Evolutionary conservation across 2,797 vertebrate genomes (phyloP).

Genomic region (Ctenosaura bakeri): DNA sequence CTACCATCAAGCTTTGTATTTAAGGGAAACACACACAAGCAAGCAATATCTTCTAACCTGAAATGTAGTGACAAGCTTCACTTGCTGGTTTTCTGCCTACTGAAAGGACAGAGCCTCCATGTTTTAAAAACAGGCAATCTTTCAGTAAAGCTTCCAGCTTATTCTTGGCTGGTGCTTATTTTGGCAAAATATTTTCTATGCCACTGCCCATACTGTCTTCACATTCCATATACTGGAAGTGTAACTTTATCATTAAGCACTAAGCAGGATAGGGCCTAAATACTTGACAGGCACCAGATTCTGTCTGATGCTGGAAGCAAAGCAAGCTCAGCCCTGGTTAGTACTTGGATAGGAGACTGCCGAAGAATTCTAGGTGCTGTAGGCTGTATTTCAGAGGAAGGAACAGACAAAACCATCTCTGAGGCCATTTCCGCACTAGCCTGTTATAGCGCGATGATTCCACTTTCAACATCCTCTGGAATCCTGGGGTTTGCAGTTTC

Average conservation of each 20-base stretch:
- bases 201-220: not conserved
- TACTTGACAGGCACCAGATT: too few species aligned
- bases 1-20: not conserved
- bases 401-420: too few species aligned
- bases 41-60: not conserved
- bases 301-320: too few species aligned
- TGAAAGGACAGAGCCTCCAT: not conserved
- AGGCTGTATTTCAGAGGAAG: too few species aligned
- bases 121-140: not conserved
- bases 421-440: too few species aligned
- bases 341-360: too few species aligned
- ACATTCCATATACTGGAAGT: not conserved
- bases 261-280: not conserved
- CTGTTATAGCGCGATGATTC: too few species aligned
- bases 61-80: not conserved
- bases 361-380: too few species aligned
- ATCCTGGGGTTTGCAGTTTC: too few species aligned
- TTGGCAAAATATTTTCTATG: not conserved
- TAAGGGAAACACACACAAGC: not conserved
- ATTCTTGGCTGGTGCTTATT: not conserved
- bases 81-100: not conserved
- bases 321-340: too few species aligned
- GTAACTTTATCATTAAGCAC: not conserved
- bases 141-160: not conserved
- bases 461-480: too few species aligned